Conservation (phyloP, 2,888 invertebrate species). For the Agapostemon virescens region DNA sequence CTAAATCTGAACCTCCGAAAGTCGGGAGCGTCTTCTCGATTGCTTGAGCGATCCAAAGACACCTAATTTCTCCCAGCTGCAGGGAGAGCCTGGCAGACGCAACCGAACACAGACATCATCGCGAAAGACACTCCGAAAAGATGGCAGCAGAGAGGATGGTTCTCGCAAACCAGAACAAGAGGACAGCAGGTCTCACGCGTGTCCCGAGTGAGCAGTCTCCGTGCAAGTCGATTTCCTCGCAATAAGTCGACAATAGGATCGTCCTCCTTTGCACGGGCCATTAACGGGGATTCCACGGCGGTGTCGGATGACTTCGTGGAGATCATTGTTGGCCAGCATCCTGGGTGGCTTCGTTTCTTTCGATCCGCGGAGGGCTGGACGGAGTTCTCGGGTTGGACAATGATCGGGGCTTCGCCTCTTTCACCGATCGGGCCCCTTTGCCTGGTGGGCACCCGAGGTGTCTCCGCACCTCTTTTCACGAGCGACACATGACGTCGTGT, state of each 20-base stretch:
- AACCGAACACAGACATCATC: constrained; percentile 44
- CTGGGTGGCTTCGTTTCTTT: constrained; percentile 62
- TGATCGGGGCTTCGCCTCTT: constrained; percentile 43
- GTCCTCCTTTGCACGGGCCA: constrained; percentile 53
- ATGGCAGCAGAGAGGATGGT: constrained; percentile 2
- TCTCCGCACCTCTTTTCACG: constrained; percentile 57
- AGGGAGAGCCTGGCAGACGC: background rate
- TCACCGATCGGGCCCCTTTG: constrained; percentile 35
- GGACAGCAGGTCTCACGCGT: constrained; percentile 28
- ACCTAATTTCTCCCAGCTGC: background rate
- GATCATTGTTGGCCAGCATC: constrained; percentile 63
- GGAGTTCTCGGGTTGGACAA: constrained; percentile 60
- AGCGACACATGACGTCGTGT: constrained; percentile 48
- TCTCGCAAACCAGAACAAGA: constrained; percentile 27
- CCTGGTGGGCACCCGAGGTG: constrained; percentile 13
- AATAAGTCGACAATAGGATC: constrained; percentile 56
- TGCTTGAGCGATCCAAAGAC: no score
- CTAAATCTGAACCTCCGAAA: no score
- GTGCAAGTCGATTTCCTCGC: constrained; percentile 26
- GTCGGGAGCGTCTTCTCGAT: no score
- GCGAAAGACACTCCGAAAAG: constrained; percentile 9
- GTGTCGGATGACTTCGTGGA: constrained; percentile 53
- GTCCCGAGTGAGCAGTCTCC: constrained; percentile 35
- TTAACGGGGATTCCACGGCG: constrained; percentile 59
- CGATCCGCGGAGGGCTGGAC: constrained; percentile 45